Evolutionary conservation across 2,113 vertebrate species (phyloP), one percentile per base, ranked within the genome.

Genomic region (Brachypodius melanocephalos): DNA sequence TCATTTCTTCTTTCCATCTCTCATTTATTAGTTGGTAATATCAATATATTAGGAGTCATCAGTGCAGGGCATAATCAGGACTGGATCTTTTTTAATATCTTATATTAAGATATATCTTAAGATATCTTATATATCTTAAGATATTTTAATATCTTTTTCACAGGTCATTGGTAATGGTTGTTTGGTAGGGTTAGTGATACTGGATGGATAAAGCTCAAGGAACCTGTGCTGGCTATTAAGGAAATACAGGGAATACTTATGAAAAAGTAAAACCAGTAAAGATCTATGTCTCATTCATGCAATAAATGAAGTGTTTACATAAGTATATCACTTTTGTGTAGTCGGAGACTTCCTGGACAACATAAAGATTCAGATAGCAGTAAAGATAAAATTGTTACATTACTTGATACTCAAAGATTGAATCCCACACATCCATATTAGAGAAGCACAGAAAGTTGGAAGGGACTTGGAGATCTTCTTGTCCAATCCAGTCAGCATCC

Each of bases 401-500:
- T 76, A 17, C 7, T 55, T 83, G n/a, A 28, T 14, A 17, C 21
- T 66, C 24, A 52, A 57, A 55, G 45, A 12, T 40, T 76, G 48
- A 86, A 79, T 88, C 45, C 54, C 79, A 22, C 21, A 38, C 12
- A 7, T 46, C 55, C 20, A 1, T 72, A 29, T 65, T 46, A 46
- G 11, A 38, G 29, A 75, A 68, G 67, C 7, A 21, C 12, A 61
- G 32, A n/a, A 84, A 8, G 21, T 21, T 69, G 36, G 36, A 77
- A 69, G 36, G 13, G 13, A 32, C 26, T 26, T 58, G 7, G 4
- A 49, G 7, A 31, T 69, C 24, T 13, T 48, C 31, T 40, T 48
- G 22, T 73, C 25, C 21, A 52, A n/a, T 2, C 9, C 9, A 1
- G 5, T n/a, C n/a, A n/a, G n/a, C n/a, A n/a, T n/a, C n/a, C n/a